A percentile compares a stretch with the other conserved stretches of the same genome.
Conservation (phyloP, 2,113 vertebrate species). For the Cebidichthys violaceus region DNA sequence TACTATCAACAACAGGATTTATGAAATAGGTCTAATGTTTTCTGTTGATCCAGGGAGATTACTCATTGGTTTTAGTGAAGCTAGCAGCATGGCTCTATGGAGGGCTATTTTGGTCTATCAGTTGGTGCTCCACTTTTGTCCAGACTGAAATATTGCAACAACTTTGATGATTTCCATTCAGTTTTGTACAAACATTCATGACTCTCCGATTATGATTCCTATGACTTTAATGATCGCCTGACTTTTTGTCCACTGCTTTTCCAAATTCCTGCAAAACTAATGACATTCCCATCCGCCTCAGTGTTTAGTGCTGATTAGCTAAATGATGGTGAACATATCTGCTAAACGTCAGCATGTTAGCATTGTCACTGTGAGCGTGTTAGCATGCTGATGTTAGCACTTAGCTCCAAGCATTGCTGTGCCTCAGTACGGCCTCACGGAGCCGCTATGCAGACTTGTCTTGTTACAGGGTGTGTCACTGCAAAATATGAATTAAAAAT, state of each 20-base stretch:
- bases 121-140: too few species aligned
- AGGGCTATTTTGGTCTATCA: not conserved
- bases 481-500: not conserved
- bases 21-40: not conserved
- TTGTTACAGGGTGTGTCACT: not conserved
- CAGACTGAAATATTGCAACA: too few species aligned
- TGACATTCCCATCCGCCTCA: not conserved
- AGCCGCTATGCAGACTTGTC: not conserved
- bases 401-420: not conserved
- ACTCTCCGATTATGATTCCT: too few species aligned
- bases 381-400: not conserved
- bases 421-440: not conserved
- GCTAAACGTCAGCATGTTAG: not conserved
- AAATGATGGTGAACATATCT: not conserved
- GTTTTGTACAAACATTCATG: too few species aligned
- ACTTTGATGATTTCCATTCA: too few species aligned
- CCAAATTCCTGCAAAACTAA: not conserved
- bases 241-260: not conserved
- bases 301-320: not conserved
- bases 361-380: not conserved
- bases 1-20: not conserved
- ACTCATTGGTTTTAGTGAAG: not conserved
- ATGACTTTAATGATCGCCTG: too few species aligned
- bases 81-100: not conserved
- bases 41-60: not conserved